Evolutionary conservation across 2,888 invertebrate genomes (phyloP).

Genomic region (Heliconius aoede): DNA sequence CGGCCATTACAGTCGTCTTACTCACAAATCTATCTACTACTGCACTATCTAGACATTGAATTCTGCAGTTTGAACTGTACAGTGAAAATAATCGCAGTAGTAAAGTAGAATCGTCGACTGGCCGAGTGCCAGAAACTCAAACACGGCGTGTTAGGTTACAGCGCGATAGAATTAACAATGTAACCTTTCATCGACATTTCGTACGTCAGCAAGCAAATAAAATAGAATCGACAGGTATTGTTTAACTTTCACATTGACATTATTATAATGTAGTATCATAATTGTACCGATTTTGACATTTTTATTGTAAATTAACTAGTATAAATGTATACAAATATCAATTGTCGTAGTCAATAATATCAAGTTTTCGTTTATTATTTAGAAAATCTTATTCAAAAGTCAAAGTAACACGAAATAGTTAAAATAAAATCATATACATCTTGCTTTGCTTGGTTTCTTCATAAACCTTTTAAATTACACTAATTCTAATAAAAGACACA

Average conservation of each 20-base stretch:
- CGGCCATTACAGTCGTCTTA: conserved; percentile 66
- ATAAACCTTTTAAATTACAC: background rate
- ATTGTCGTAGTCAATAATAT: too few relatives aligned
- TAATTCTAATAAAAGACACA: background rate
- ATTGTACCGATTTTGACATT: too few relatives aligned
- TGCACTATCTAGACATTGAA: conserved; percentile 54
- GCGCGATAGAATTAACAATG: conserved; percentile 10
- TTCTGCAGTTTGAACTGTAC: conserved; percentile 14
- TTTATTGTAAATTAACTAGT: too few relatives aligned
- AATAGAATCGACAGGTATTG: conserved; percentile 28
- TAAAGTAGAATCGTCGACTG: conserved; percentile 12
- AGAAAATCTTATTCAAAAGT: too few relatives aligned
- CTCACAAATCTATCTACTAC: conserved; percentile 71
- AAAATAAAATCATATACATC: too few relatives aligned
- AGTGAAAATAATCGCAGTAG: conserved; percentile 13
- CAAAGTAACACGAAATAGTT: too few relatives aligned
- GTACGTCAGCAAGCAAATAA: conserved; percentile 47
- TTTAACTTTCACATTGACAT: too few relatives aligned
- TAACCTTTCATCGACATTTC: conserved; percentile 9
- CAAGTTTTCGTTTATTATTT: too few relatives aligned
- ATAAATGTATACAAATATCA: too few relatives aligned
- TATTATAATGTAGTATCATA: too few relatives aligned
- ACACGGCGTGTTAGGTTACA: background rate
- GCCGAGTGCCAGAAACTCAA: background rate
- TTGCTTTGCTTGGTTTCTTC: background rate